A percentile compares a stretch with the other conserved stretches of the same genome.
phyloP scores from a whole-genome alignment of 2,797 vertebrate genomes.

The Myotis findleyi region DNA sequence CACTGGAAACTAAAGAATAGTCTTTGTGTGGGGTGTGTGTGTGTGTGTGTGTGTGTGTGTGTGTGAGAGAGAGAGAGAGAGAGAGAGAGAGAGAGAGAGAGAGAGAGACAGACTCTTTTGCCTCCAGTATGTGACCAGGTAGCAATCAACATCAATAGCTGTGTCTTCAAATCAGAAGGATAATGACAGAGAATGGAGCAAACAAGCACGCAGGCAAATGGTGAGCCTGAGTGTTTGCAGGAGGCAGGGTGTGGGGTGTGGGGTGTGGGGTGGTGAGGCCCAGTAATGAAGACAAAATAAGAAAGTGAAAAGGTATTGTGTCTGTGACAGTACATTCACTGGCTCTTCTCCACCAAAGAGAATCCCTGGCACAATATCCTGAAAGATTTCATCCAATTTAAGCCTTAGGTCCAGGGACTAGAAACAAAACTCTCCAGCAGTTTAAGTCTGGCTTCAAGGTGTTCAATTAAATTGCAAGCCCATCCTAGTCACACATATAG shows the following conservation, averaged over 20 bases:
- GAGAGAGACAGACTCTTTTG: background rate
- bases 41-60: background rate
- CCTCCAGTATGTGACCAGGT: background rate
- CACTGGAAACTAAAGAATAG: background rate
- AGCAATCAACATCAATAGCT: slow-evolving; percentile 66
- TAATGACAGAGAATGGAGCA: slow-evolving; percentile 53
- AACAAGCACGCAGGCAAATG: slow-evolving; percentile 1
- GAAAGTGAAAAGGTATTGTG: slow-evolving; percentile 56
- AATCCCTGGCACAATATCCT: slow-evolving; percentile 32
- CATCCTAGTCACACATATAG: slow-evolving; percentile 27
- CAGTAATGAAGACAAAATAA: slow-evolving; percentile 65
- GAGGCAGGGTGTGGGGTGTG: background rate
- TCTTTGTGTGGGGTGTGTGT: background rate
- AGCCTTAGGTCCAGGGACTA: slow-evolving; percentile 20
- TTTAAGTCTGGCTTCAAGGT: slow-evolving; percentile 46
- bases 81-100: too few species aligned
- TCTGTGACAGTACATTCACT: slow-evolving; percentile 49
- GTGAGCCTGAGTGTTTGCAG: slow-evolving; percentile 26
- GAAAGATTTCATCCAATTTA: slow-evolving; percentile 61
- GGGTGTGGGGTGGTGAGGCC: background rate
- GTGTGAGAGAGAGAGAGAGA: background rate
- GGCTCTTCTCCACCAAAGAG: slow-evolving; percentile 50
- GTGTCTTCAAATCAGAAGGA: slow-evolving; percentile 66
- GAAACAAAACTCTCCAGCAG: slow-evolving; percentile 39
- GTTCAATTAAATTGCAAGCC: slow-evolving; percentile 51